These are phyloP conservation scores for Physocephala rufipes DNA, from an alignment of 2,888 invertebrate species.

Conservation along the genomic window DNA sequence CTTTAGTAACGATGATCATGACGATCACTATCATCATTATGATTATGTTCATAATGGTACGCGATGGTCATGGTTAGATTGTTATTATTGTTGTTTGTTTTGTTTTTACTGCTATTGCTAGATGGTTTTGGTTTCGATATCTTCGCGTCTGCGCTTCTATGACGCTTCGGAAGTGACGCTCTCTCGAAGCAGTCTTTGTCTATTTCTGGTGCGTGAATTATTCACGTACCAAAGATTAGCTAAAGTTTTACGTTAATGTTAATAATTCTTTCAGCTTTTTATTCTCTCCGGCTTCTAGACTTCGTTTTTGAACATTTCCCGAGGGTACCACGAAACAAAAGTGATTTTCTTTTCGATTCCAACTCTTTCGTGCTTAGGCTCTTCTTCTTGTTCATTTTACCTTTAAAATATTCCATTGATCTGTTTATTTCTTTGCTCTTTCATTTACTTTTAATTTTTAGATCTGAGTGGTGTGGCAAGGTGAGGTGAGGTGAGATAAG, in stretches of 20 bases:
- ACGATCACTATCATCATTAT: neutral
- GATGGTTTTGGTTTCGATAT: too few relatives aligned
- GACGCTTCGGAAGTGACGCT: too few relatives aligned
- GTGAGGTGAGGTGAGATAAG: neutral
- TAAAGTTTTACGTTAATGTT: conserved; percentile 29
- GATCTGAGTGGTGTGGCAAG: neutral
- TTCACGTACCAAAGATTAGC: conserved; percentile 24
- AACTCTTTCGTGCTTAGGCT: neutral
- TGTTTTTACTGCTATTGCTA: neutral
- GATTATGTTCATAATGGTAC: neutral
- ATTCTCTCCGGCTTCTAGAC: too few relatives aligned
- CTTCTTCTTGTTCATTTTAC: neutral
- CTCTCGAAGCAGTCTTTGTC: conserved; percentile 8
- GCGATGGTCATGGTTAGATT: neutral
- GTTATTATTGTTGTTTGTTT: neutral
- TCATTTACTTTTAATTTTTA: too few relatives aligned
- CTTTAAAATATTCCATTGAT: neutral
- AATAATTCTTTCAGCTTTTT: conserved; percentile 23
- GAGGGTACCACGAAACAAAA: conserved; percentile 6
- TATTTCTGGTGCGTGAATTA: conserved; percentile 30
- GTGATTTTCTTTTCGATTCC: neutral
- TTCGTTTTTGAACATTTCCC: conserved; percentile 20
- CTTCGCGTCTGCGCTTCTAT: conserved; percentile 1
- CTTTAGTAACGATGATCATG: neutral
- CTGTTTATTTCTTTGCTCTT: neutral